Evolutionary conservation across 2,888 invertebrate species (phyloP), one percentile per base, ranked within the genome.

Genomic region (Eustalomyia histrio): DNA sequence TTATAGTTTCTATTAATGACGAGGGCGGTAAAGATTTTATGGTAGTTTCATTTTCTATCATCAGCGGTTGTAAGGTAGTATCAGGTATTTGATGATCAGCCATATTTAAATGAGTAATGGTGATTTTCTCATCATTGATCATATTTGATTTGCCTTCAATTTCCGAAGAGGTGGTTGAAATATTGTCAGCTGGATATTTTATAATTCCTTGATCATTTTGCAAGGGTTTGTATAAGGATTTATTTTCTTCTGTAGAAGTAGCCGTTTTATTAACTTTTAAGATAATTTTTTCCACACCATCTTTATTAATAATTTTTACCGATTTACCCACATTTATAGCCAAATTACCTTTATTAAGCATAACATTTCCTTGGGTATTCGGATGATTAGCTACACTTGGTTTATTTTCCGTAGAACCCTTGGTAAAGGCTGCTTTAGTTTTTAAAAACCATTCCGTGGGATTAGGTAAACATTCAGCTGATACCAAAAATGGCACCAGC

Each of bases 401-500:
- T n/a, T 67, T 73, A 33, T 67, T 39, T 21, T 53, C 86, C 12
- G 58, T 43, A 17, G 60, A 39, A 47, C 57, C 29, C 71, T 86
- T 85, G 47, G 85, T 88, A 8, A 90, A 82, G 2, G 87, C 87
- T 2, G 88, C 87, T 83, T 89, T 89, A 39, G 89, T 89, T 68
- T 89, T 89, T 18, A 88, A 83, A 85, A 90, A 90, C 90, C 90
- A 90, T 84, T 89, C 87, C 61, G 88, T 87, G 35, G 90, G 90
- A 85, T 86, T 90, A 53, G 89, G 89, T 68, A 90, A 73, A 80
- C 89, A 90, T 79, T 90, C 90, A 47, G 89, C 88, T 21, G 90
- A 90, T 2, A 90, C 90, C 72, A 90, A 83, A 72, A 90, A 90
- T 21, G 90, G 90, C 83, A 90, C 87, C 0, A 90, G 80, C n/a